Percentiles rank a stretch among this genome's conserved stretches.
These are phyloP conservation scores for Alectoris magna DNA, from an alignment of 2,797 vertebrate genomes.

Conservation along the genomic window DNA sequence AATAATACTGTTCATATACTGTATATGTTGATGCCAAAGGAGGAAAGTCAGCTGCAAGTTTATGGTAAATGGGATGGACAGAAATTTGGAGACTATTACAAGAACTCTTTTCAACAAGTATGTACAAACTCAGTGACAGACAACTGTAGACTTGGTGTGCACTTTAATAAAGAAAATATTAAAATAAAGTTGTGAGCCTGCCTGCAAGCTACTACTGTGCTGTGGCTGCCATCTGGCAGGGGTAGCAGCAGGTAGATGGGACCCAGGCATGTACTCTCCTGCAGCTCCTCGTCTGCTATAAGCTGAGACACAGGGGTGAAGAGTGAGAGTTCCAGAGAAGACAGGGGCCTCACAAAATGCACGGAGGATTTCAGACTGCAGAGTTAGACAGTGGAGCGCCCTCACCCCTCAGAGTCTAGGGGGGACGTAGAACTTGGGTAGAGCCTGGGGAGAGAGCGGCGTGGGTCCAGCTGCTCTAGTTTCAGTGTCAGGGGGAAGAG, in stretches of 20 bases:
- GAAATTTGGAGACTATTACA: not conserved
- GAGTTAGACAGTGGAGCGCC: not conserved
- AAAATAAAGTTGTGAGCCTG: not conserved
- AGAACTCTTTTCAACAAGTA: not conserved
- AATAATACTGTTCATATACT: not conserved
- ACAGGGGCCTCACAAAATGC: not conserved
- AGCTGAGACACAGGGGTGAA: not conserved
- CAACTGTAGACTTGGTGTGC: not conserved
- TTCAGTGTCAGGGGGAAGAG: not conserved
- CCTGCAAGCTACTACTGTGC: not conserved
- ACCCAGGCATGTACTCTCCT: not conserved
- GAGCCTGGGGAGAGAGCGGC: rapidly evolving
- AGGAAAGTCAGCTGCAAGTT: not conserved
- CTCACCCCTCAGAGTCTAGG: too few species aligned
- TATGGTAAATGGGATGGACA: not conserved
- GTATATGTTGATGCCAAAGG: not conserved
- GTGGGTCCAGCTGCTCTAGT: not conserved
- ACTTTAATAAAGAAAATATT: not conserved
- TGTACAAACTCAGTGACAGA: not conserved
- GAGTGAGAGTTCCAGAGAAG: not conserved
- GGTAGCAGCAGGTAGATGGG: not conserved
- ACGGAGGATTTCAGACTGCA: not conserved
- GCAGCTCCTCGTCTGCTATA: not conserved
- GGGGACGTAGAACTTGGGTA: not conserved
- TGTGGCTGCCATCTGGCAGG: not conserved